Evolutionary conservation across 1,140 invertebrate genomes (phyloP), one percentile per base, ranked within the genome.

Genomic region (Platorchestia sp.): DNA sequence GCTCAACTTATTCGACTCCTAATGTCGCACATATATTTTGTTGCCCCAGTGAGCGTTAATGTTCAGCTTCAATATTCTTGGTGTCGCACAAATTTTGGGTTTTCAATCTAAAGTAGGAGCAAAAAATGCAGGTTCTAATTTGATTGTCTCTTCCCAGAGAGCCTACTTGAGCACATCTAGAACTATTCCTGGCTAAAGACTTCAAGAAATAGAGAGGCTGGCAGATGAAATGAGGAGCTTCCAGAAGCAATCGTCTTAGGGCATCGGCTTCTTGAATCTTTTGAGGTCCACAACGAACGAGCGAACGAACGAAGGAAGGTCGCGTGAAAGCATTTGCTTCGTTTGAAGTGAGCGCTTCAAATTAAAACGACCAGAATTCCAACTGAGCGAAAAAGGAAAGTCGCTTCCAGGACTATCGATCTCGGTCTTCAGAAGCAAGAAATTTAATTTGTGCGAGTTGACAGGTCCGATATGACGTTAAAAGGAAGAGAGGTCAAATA

Each of bases 301-400:
- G 27, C 27, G 14, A 75, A 45, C 40, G 91, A 45, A 93, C 91
- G 45, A 93, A 7, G 36, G 41, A 45, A 93, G 91, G 45, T 93
- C 91, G 91, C 43, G 91, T 89, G 45, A 93, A 93, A n/a, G 91
- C 43, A 44, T 93, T 93, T n/a, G 43, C 91, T 93, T 47, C 91
- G 91, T 93, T 93, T 93, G 91, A 93, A 44, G 91, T 44, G 45
- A 93, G 91, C 43, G 27, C 91, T 44, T 93, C 91, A 93, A 93
- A 93, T 93, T 93, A 93, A 93, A 93, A 93, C 43, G 91, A 47
- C 91, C 43, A 93, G 91, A 93, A 93, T 93, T 93, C 45, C 45
- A 42, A 93, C 91, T 93, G 43, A n/a, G 91, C 45, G 43, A 93
- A 47, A 45, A 93, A 93, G 40, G 91, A 93, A 93, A 93, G 91